A percentile compares a stretch with the other conserved stretches of the same genome.
Conservation (phyloP, 2,797 vertebrate genomes). For the Ptychobarbus kaznakovi region DNA sequence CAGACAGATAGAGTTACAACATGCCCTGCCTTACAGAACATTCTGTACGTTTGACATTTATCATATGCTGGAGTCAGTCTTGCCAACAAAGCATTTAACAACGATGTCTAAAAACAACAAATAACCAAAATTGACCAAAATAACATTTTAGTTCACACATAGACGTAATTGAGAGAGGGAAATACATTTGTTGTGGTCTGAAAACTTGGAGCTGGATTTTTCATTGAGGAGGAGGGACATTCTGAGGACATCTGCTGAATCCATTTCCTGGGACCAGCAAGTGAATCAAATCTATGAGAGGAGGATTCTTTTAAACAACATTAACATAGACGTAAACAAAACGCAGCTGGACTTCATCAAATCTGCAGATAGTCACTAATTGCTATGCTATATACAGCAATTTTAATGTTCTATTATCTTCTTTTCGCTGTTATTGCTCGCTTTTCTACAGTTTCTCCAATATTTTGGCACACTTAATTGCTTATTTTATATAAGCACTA, state of each 20-base stretch:
- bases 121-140: not conserved
- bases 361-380: not conserved
- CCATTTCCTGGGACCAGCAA: constrained; percentile 58
- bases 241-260: constrained; percentile 70
- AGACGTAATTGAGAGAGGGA: not conserved
- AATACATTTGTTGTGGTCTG: not conserved
- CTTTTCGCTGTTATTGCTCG: not conserved
- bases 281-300: constrained; percentile 52
- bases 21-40: not conserved
- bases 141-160: not conserved
- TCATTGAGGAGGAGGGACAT: constrained; percentile 27
- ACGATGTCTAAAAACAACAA: not conserved
- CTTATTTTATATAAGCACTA: not conserved
- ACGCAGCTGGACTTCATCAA: not conserved
- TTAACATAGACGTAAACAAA: constrained; percentile 54
- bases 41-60: not conserved
- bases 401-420: not conserved
- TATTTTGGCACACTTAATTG: not conserved
- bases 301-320: constrained; percentile 60
- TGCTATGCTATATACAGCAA: not conserved
- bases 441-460: not conserved
- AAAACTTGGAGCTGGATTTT: constrained; percentile 13
- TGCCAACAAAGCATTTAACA: not conserved
- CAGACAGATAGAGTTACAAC: not conserved
- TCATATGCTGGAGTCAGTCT: not conserved